These are phyloP conservation scores for Circaetus gallicus DNA, from an alignment of 2,113 vertebrate species.

Conservation along the genomic window DNA sequence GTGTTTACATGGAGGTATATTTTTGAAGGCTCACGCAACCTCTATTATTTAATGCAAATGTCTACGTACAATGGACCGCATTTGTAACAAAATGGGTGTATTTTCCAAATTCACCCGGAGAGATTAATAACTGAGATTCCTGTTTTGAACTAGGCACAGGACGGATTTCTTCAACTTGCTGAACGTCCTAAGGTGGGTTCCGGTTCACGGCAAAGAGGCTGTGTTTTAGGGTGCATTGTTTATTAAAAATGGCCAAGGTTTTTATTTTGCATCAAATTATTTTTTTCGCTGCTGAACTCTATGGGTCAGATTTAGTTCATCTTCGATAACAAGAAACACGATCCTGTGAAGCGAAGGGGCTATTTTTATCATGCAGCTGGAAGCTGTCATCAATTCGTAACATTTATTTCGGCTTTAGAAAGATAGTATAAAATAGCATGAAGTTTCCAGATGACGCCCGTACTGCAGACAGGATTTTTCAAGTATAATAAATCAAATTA, in stretches of 20 bases:
- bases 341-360: conserved; percentile 57
- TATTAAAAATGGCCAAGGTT: not conserved
- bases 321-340: conserved; percentile 68
- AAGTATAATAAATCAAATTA: conserved; percentile 63
- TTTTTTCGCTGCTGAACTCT: not conserved
- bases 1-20: not conserved
- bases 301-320: conserved; percentile 50
- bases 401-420: conserved; percentile 69
- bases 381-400: conserved; percentile 71
- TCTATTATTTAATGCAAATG: not conserved
- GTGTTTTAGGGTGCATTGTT: not conserved
- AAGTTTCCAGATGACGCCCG: conserved; percentile 66
- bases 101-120: not conserved
- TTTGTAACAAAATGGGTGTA: not conserved
- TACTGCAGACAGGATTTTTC: conserved; percentile 61
- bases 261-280: not conserved
- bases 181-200: not conserved
- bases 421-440: conserved; percentile 64
- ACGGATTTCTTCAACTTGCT: not conserved
- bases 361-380: conserved; percentile 74
- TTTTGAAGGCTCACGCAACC: not conserved
- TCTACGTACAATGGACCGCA: not conserved
- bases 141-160: not conserved
- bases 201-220: not conserved
- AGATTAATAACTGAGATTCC: not conserved